A percentile compares a stretch with the other conserved stretches of the same genome.
Evolutionary conservation across 2,113 vertebrate genomes (phyloP).

Genomic region (Falco punctatus): DNA sequence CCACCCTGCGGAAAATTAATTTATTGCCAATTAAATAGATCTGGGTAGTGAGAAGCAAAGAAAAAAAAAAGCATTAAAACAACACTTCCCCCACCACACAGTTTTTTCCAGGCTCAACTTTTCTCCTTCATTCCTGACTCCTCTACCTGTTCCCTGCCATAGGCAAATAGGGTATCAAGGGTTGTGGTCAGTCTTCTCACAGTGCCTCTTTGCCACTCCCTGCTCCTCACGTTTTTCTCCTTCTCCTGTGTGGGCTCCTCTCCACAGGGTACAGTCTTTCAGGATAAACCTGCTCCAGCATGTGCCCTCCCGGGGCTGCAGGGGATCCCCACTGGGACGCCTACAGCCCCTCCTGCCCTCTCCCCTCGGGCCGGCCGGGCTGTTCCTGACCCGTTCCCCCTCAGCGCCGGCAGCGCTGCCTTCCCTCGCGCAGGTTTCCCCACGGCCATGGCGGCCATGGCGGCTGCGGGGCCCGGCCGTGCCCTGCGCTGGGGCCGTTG

Average conservation of each 20-base stretch:
- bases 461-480: not conserved
- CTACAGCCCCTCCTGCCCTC: no score
- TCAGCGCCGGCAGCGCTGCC: not conserved
- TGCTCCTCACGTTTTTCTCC: not conserved
- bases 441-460: no score
- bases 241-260: not conserved
- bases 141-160: not conserved
- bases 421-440: no score
- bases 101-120: not conserved
- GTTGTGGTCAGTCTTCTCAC: not conserved
- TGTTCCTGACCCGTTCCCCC: not conserved
- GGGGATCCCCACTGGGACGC: accelerated
- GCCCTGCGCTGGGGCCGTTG: accelerated
- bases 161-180: not conserved
- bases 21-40: not conserved
- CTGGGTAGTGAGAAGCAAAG: not conserved
- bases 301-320: not conserved
- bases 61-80: not conserved
- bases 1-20: not conserved
- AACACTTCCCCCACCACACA: not conserved
- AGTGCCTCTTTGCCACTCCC: not conserved
- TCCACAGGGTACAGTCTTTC: not conserved
- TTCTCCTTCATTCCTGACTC: not conserved
- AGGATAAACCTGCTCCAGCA: not conserved
- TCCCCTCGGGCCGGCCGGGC: accelerated